Percentiles rank a stretch among this genome's conserved stretches.
Conservation (phyloP, 2,888 invertebrate genomes). For the Latheticus oryzae region DNA sequence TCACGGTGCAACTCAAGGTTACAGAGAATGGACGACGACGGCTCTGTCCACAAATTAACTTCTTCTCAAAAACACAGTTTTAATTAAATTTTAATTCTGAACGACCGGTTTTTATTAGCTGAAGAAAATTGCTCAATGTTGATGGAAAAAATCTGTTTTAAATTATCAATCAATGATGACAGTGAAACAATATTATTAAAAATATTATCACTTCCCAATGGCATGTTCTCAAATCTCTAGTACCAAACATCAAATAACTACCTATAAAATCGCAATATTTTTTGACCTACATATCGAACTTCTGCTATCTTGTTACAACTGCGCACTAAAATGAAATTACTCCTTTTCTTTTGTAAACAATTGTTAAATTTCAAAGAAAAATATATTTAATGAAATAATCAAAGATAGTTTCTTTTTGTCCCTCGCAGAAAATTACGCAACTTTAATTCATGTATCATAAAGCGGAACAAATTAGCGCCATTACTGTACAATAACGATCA, state of each 20-base stretch:
- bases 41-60: conserved; percentile 7
- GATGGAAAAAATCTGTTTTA: too few relatives aligned
- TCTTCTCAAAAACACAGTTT: conserved; percentile 20
- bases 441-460: conserved; percentile 16
- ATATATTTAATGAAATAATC: too few relatives aligned
- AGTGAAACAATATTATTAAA: too few relatives aligned
- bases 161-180: too few relatives aligned
- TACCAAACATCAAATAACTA: conserved; percentile 7
- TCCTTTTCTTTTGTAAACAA: conserved; percentile 3
- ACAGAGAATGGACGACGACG: neutral
- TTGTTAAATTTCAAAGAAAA: too few relatives aligned
- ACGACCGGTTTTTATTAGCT: neutral
- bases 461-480: conserved; percentile 35
- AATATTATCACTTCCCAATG: too few relatives aligned
- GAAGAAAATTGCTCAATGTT: too few relatives aligned
- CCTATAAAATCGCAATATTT: conserved; percentile 1
- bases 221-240: neutral
- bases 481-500: conserved; percentile 19
- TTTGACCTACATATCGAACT: conserved; percentile 8
- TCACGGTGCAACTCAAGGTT: too few relatives aligned
- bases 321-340: conserved; percentile 7
- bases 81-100: conserved; percentile 19
- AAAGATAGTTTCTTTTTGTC: neutral
- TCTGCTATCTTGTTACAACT: conserved; percentile 8
- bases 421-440: conserved; percentile 1